Evolutionary conservation across 2,797 vertebrate genomes (phyloP).

Genomic region (Sebastes hubbsi): DNA sequence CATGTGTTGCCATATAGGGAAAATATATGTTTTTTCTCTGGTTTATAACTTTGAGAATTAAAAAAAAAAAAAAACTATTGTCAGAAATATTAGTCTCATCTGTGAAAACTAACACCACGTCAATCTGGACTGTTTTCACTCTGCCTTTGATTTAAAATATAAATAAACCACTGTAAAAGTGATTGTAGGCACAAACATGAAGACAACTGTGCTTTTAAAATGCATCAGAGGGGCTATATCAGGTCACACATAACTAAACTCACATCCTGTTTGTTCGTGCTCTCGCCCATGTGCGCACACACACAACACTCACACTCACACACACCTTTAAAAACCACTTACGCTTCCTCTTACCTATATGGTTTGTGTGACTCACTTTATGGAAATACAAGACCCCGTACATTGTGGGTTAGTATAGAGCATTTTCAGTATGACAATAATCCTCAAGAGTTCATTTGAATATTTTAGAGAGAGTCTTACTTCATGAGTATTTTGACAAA

Average conservation of each 20-base stretch:
- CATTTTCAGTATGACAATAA: neutral
- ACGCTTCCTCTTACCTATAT: neutral
- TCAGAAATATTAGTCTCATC: neutral
- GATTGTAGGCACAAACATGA: neutral
- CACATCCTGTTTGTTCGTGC: neutral
- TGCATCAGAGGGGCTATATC: fast-evolving
- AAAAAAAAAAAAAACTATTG: neutral
- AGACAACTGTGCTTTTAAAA: neutral
- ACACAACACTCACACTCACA: neutral
- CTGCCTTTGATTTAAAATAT: neutral
- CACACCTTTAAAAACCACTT: neutral
- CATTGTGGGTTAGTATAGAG: neutral
- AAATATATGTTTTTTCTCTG: neutral
- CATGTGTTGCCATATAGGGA: neutral
- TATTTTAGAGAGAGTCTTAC: neutral
- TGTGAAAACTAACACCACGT: neutral
- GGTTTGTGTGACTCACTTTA: neutral
- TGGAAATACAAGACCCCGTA: fast-evolving
- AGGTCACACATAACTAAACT: neutral
- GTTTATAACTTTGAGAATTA: neutral
- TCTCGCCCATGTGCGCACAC: neutral
- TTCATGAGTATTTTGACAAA: neutral
- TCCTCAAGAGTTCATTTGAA: neutral
- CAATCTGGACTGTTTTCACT: neutral
- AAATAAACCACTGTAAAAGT: neutral